Evolutionary conservation across 2,113 vertebrate genomes (phyloP).

Genomic region (Cranoglanis bouderius): DNA sequence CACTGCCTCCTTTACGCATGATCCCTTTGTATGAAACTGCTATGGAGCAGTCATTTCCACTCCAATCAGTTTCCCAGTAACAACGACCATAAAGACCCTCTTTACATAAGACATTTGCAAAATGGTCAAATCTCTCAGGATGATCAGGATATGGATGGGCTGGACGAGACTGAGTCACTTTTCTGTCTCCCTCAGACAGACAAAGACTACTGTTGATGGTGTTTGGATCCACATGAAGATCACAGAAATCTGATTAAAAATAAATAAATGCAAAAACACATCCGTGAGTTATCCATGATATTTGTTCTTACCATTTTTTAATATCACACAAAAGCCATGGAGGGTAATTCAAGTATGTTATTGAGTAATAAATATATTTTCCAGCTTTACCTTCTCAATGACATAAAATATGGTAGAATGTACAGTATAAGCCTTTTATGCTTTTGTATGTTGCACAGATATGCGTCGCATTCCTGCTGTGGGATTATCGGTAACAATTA

Average conservation of each 20-base stretch:
- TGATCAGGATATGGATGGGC: slow-evolving; percentile 1
- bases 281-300: not conserved
- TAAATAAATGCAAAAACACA: not conserved
- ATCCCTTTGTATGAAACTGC: slow-evolving; percentile 40
- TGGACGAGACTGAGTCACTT: accelerated
- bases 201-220: not conserved
- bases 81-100: slow-evolving; percentile 26
- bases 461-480: not conserved
- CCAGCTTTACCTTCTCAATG: not conserved
- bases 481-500: not conserved
- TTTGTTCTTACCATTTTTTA: not conserved
- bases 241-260: slow-evolving; percentile 38
- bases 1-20: not conserved
- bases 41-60: not conserved
- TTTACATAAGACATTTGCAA: not conserved
- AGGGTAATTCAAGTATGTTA: not conserved
- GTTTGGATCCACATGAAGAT: slow-evolving; percentile 26
- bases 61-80: slow-evolving; percentile 46
- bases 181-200: slow-evolving; percentile 44
- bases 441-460: not conserved
- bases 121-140: not conserved
- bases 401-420: not conserved
- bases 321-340: not conserved
- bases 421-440: not conserved
- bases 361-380: not conserved